These are phyloP conservation scores for Motacilla tschutschensis DNA, from an alignment of 2,113 vertebrate genomes.

Conservation along the genomic window DNA sequence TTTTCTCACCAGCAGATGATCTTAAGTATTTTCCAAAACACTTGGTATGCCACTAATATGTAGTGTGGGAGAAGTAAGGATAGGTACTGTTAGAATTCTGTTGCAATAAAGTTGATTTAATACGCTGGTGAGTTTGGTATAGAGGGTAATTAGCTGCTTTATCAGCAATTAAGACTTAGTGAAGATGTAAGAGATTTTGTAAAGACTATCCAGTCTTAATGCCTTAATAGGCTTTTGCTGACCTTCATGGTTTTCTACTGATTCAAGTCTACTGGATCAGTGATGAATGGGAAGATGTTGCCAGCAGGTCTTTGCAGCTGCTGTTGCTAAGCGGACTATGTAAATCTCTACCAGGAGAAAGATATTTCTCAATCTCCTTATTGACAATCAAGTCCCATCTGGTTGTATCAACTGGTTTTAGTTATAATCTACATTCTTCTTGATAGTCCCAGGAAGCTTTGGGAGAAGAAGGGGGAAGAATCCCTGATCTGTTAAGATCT, in stretches of 20 bases:
- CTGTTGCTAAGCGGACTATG: background rate
- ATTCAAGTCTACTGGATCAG: background rate
- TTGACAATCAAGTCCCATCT: background rate
- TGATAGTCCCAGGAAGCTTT: background rate
- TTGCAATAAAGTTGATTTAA: background rate
- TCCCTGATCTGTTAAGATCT: background rate
- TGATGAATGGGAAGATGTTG: background rate
- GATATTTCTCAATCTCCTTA: background rate
- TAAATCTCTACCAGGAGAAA: background rate
- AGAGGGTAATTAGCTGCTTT: background rate
- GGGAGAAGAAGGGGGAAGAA: rapidly evolving
- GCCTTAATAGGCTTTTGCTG: constrained; percentile 33
- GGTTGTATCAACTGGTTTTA: background rate
- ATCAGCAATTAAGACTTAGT: background rate
- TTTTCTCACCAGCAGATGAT: background rate
- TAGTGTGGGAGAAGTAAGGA: background rate
- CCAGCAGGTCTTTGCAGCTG: constrained; percentile 5
- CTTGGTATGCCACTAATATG: background rate
- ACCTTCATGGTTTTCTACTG: background rate
- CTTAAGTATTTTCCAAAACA: background rate
- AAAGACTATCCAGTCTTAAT: background rate
- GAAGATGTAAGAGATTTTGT: background rate
- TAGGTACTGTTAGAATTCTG: background rate
- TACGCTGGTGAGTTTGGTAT: background rate
- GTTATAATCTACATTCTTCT: background rate